Evolutionary conservation across 2,888 invertebrate genomes (phyloP).

Genomic region (Gisinianus flammeolus): DNA sequence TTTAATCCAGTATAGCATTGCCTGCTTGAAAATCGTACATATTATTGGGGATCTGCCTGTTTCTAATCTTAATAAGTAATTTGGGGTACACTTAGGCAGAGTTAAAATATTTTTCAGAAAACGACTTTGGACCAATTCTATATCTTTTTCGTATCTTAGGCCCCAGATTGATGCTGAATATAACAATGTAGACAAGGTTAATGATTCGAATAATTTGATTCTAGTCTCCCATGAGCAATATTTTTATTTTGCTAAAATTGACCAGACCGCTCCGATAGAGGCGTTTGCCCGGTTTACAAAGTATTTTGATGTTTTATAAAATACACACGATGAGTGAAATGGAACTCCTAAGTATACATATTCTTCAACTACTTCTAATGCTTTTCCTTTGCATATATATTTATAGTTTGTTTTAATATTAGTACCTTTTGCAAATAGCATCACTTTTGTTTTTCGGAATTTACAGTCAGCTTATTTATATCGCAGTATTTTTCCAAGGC

Average conservation of each 20-base stretch:
- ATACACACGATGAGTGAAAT: background rate
- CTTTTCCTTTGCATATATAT: background rate
- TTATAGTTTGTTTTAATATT: background rate
- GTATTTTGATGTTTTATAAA: background rate
- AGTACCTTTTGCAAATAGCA: background rate
- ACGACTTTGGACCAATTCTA: background rate
- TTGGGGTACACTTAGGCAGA: background rate
- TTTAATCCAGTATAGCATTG: background rate
- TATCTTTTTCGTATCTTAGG: background rate
- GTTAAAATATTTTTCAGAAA: background rate
- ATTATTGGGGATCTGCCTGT: background rate
- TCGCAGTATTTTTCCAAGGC: background rate
- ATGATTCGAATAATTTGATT: slow-evolving; percentile 7
- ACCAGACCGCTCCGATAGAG: background rate
- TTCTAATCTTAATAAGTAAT: background rate
- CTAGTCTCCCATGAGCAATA: background rate
- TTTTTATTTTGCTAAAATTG: background rate
- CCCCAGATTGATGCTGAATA: background rate
- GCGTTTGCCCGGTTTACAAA: background rate
- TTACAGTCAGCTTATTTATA: background rate
- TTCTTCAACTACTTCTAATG: background rate
- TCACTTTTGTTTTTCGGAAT: slow-evolving; percentile 6
- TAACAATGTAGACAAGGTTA: background rate
- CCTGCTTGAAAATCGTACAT: background rate
- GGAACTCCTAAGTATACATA: background rate